Base-by-base conservation (phyloP, 2,797 vertebrate genomes). In the Malacoctenus gilli region DNA sequence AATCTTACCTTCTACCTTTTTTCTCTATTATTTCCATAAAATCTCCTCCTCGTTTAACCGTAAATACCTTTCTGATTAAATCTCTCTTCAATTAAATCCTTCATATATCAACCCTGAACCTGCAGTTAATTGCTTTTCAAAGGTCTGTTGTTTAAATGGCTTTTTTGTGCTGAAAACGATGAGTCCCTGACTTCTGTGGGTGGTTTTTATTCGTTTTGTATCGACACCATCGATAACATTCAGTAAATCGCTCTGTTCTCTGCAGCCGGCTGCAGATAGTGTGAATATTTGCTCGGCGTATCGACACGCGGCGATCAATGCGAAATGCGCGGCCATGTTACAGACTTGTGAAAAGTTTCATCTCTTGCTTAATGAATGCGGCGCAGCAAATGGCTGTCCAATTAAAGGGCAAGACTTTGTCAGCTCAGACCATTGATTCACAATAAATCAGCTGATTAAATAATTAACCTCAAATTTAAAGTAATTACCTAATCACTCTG, bases 391-490 rank as follows among this genome's bases (percentile, higher is more conserved):
- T 18, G 42, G 55, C 41, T 58, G 40, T 70, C 61, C 51, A 68
- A 71, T 75, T 62, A 61, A 75, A 68, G 22, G 66, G 34, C 15
- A 68, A 69, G 28, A 10, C 14, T 66, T 57, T 65, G 69, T 71
- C 74, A 49, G 55, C 49, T 44, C 63, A 68, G 49, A 52, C 44
- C 42, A 75, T 51, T 59, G 64, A 74, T 73, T 61, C 59, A 63
- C 53, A 82, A 70, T 67, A 68, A 64, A 71, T 75, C 51, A 48
- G 22, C 28, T 63, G 43, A 79, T 79, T 74, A 54, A 79, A 57
- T 76, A 57, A 72, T 75, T 69, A 72, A 69, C 66, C 35, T 35
- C 35, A 46, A 68, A 42, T 52, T 50, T 61, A 47, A 59, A 77
- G 54, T 54, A 56, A 71, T 86, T 71, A 73, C 56, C 68, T 63